Conservation (phyloP, 2,113 vertebrate species). For the Vidua chalybeata region DNA sequence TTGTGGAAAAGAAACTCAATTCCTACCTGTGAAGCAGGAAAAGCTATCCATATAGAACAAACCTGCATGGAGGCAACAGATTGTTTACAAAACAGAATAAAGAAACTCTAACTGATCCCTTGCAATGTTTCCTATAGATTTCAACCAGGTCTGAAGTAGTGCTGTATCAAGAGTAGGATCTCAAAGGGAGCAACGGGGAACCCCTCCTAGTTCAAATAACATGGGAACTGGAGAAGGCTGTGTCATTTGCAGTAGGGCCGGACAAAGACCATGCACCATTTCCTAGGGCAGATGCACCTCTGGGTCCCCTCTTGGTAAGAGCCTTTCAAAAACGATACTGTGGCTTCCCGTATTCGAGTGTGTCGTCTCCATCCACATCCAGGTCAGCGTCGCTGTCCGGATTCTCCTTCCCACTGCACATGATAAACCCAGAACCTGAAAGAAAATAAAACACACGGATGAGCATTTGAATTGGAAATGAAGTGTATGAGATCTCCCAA, state of each 20-base stretch:
- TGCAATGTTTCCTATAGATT: not conserved
- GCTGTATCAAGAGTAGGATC: not conserved
- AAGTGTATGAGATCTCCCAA: not conserved
- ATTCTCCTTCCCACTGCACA: constrained; percentile 95
- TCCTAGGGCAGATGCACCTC: not conserved
- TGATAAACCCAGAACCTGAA: constrained; percentile 94
- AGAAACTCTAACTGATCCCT: not conserved
- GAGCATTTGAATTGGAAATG: not conserved
- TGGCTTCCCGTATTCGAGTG: constrained; percentile 96
- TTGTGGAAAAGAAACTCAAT: not conserved
- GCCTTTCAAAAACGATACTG: constrained; percentile 89
- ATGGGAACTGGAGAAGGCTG: not conserved
- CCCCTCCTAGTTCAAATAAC: not conserved
- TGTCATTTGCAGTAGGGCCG: not conserved
- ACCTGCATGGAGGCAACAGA: not conserved
- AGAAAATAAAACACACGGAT: not conserved
- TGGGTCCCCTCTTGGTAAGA: not conserved
- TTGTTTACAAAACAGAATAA: not conserved
- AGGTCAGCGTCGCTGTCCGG: constrained; percentile 96
- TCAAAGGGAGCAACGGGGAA: not conserved
- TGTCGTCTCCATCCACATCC: constrained; percentile 98
- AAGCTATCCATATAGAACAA: not conserved
- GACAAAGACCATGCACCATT: not conserved
- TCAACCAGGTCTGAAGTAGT: not conserved
- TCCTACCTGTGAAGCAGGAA: not conserved